These are phyloP conservation scores for Microctonus brassicae DNA, from an alignment of 2,888 invertebrate species.

Conservation along the genomic window DNA sequence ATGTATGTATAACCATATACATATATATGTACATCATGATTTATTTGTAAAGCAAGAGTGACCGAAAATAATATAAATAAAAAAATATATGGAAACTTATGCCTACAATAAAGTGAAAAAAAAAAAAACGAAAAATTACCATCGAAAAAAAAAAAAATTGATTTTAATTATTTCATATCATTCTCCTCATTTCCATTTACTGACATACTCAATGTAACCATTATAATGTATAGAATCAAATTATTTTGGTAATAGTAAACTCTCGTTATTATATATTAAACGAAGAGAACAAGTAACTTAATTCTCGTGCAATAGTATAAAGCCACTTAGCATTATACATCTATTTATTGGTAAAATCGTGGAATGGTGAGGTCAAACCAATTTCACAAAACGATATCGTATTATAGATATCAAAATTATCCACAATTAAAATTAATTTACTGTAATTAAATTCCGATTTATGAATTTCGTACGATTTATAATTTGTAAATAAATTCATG, in stretches of 20 bases:
- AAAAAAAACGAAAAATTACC: neutral
- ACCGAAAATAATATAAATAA: constrained; percentile 51
- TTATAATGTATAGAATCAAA: neutral
- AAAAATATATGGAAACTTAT: constrained; percentile 40
- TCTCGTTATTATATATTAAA: too few species aligned
- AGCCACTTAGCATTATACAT: too few species aligned
- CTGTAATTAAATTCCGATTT: too few species aligned
- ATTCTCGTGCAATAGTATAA: too few species aligned
- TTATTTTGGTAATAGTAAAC: neutral
- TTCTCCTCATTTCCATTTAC: neutral
- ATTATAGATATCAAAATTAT: too few species aligned
- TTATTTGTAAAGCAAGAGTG: constrained; percentile 55
- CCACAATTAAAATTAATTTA: too few species aligned
- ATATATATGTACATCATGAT: constrained; percentile 45
- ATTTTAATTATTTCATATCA: neutral
- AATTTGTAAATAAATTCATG: too few species aligned
- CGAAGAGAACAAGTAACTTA: too few species aligned
- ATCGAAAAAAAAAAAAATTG: neutral
- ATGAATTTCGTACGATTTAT: too few species aligned
- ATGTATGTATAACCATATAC: neutral
- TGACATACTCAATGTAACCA: neutral
- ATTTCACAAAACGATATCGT: too few species aligned
- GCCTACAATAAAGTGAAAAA: neutral
- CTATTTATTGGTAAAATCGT: too few species aligned
- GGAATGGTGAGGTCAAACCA: too few species aligned